Evolutionary conservation across 2,888 invertebrate species (phyloP).

Genomic region (Acleris literana): DNA sequence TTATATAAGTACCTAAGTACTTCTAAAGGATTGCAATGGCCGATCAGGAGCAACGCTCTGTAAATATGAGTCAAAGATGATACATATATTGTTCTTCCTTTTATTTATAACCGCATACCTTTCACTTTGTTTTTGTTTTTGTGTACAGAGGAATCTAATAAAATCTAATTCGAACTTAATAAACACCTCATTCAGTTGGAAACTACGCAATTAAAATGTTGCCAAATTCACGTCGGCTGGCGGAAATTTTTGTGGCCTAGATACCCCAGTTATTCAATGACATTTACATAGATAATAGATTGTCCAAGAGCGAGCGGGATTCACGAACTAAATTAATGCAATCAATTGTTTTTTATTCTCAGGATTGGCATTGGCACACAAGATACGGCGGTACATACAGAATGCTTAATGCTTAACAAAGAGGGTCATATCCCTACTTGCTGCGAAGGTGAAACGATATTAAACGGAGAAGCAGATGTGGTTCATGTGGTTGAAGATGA

Average conservation of each 20-base stretch:
- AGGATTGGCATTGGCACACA: slow-evolving; percentile 11
- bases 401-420: neutral
- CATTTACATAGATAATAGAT: slow-evolving; percentile 24
- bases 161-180: too few species aligned
- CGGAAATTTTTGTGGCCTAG: slow-evolving; percentile 28
- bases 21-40: too few species aligned
- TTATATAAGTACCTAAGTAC: too few species aligned
- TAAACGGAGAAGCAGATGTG: too few species aligned
- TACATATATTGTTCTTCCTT: too few species aligned
- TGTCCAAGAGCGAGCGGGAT: slow-evolving; percentile 5
- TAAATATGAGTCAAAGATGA: too few species aligned
- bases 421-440: neutral
- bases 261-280: slow-evolving; percentile 29
- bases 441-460: neutral
- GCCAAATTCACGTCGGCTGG: slow-evolving; percentile 14
- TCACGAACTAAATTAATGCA: slow-evolving; percentile 6
- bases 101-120: too few species aligned
- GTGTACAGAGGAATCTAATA: too few species aligned
- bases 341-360: slow-evolving; percentile 11
- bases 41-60: too few species aligned
- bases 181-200: neutral
- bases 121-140: too few species aligned
- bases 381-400: neutral
- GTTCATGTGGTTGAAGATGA: too few species aligned
- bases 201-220: slow-evolving; percentile 2